Evolutionary conservation across 2,888 invertebrate species (phyloP).

Genomic region (Aspidiotus rigidus): DNA sequence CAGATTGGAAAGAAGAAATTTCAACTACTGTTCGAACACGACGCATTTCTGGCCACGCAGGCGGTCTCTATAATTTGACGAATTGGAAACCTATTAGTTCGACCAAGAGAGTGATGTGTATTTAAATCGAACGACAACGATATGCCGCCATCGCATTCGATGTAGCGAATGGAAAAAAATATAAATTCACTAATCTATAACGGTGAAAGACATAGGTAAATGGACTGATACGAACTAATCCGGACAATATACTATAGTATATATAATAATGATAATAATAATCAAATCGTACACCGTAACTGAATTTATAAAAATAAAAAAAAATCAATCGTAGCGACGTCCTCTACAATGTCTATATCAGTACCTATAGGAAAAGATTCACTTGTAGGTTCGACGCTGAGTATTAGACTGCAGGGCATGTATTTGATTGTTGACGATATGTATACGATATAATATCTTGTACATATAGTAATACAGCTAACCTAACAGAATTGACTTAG

Average conservation of each 20-base stretch:
- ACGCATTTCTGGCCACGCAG: conserved; percentile 19
- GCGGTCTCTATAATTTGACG: conserved; percentile 17
- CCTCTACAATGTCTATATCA: not conserved
- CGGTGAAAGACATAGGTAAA: conserved; percentile 4
- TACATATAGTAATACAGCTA: too few species aligned
- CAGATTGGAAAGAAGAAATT: conserved; percentile 15
- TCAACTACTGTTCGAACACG: not conserved
- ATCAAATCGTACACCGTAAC: conserved; percentile 2
- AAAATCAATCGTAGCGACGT: not conserved
- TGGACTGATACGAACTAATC: not conserved
- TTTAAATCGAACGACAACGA: conserved; percentile 26
- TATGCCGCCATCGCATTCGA: conserved; percentile 10
- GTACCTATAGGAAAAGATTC: too few species aligned
- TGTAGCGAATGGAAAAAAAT: not conserved
- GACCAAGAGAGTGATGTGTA: conserved; percentile 17
- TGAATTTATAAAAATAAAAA: not conserved
- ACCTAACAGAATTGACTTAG: too few species aligned
- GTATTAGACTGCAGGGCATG: too few species aligned
- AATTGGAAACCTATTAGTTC: conserved; percentile 25
- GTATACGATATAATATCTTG: too few species aligned
- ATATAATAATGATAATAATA: not conserved
- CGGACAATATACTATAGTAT: not conserved
- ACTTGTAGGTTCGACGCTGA: too few species aligned
- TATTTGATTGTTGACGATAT: too few species aligned
- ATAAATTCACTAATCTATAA: not conserved